A percentile compares a stretch with the other conserved stretches of the same genome.
Conservation (phyloP, 2,888 invertebrate genomes). For the Volucella zonaria region DNA sequence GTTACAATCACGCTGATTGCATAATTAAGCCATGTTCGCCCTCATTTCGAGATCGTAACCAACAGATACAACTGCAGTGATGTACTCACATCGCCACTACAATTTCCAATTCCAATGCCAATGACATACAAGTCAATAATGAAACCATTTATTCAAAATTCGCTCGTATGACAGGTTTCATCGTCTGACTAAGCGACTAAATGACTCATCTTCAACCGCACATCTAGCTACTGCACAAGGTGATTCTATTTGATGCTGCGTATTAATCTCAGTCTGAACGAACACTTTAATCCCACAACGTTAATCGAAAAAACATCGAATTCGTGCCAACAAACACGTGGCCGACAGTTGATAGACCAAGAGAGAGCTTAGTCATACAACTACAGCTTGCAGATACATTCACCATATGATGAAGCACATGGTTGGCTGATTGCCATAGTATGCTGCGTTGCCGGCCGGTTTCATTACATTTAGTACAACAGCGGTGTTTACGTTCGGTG, state of each 20-base stretch:
- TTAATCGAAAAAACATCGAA: slow-evolving; percentile 55
- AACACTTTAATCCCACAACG: slow-evolving; percentile 49
- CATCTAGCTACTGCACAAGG: slow-evolving; percentile 24
- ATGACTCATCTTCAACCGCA: slow-evolving; percentile 50
- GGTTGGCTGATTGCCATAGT: background rate
- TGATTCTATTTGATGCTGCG: slow-evolving; percentile 44
- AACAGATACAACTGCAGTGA: slow-evolving; percentile 25
- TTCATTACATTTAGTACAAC: background rate
- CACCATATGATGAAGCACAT: background rate
- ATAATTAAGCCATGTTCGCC: slow-evolving; percentile 58
- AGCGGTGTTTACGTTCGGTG: slow-evolving; percentile 56
- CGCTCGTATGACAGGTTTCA: slow-evolving; percentile 11
- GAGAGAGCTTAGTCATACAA: slow-evolving; percentile 38
- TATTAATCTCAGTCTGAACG: slow-evolving; percentile 50
- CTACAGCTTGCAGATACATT: background rate
- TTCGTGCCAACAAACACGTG: slow-evolving; percentile 63
- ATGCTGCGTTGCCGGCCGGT: slow-evolving; percentile 16
- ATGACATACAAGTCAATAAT: slow-evolving; percentile 30
- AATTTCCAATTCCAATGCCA: slow-evolving; percentile 25
- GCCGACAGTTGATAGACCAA: background rate
- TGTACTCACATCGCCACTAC: slow-evolving; percentile 5
- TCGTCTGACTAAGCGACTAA: background rate
- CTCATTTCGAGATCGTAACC: slow-evolving; percentile 57
- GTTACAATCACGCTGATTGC: slow-evolving; percentile 32
- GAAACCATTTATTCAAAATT: slow-evolving; percentile 21